Conservation (phyloP, 1,140 invertebrate genomes). For the Marisa cornuarietis region DNA sequence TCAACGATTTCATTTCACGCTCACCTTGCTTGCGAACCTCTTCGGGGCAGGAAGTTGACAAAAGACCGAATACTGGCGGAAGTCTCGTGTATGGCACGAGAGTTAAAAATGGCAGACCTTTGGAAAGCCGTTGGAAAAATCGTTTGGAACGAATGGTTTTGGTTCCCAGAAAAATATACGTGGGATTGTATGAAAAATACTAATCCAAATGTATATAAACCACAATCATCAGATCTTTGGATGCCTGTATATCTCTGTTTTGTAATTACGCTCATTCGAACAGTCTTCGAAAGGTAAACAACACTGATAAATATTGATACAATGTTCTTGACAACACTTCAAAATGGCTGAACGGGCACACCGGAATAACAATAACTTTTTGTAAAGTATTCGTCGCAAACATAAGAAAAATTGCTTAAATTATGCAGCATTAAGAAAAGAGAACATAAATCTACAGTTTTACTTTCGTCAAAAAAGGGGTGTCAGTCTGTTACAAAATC, state of each 20-base stretch:
- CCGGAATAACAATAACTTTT: neutral
- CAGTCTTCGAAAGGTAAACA: constrained; percentile 40
- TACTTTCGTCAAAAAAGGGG: too few species aligned
- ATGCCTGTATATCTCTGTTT: constrained; percentile 34
- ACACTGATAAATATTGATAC: neutral
- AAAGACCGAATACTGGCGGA: neutral
- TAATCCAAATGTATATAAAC: constrained; percentile 32
- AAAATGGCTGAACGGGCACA: neutral
- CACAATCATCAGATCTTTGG: constrained; percentile 30
- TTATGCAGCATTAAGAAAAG: neutral
- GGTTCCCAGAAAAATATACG: constrained; percentile 40
- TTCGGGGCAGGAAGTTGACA: constrained; percentile 2
- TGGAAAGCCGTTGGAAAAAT: constrained; percentile 15
- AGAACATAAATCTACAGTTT: too few species aligned
- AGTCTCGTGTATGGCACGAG: constrained; percentile 7
- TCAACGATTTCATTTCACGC: too few species aligned
- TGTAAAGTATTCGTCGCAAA: neutral
- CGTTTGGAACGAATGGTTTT: constrained; percentile 45
- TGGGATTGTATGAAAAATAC: constrained; percentile 34
- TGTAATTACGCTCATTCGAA: constrained; percentile 25
- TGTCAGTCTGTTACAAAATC: too few species aligned
- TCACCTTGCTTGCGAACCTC: too few species aligned
- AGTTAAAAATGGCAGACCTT: constrained; percentile 27
- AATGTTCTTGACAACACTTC: neutral
- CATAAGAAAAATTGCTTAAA: neutral